These are phyloP conservation scores for Amblyraja radiata DNA, from an alignment of 2,797 vertebrate species.

Conservation along the genomic window DNA sequence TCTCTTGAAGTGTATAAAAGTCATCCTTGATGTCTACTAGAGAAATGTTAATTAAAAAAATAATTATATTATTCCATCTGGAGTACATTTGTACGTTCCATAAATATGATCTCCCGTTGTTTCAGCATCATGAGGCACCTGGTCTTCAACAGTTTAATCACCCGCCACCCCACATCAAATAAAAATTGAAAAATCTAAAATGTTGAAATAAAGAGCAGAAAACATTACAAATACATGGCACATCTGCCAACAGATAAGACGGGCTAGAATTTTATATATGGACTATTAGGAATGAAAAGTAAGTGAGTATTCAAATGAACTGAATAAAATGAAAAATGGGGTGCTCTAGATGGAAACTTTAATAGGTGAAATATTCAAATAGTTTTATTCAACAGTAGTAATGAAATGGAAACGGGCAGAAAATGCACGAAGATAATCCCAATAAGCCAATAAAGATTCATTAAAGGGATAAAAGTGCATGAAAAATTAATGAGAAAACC, in stretches of 20 bases:
- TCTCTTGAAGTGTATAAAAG: too few relatives aligned
- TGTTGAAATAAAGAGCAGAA: slow-evolving; percentile 6
- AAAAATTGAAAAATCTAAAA: neutral
- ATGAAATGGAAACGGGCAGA: neutral
- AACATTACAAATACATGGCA: neutral
- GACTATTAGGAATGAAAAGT: neutral
- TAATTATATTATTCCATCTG: neutral
- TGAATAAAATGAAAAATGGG: slow-evolving; percentile 19
- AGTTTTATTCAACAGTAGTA: neutral
- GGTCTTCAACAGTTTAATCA: neutral
- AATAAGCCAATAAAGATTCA: neutral
- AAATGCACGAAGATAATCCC: neutral
- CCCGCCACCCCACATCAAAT: neutral
- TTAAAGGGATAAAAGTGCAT: neutral
- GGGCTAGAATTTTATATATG: neutral
- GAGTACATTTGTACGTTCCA: neutral
- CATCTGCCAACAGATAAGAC: neutral
- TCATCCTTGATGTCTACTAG: neutral
- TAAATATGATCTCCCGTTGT: neutral
- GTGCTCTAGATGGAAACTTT: neutral
- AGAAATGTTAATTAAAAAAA: neutral
- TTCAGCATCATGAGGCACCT: neutral
- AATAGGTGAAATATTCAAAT: slow-evolving; percentile 27
- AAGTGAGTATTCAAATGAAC: neutral
- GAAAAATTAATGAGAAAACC: neutral